Percentiles rank a stretch among this genome's conserved stretches.
These are phyloP conservation scores for Chromis chromis DNA, from an alignment of 2,797 vertebrate genomes.

Conservation along the genomic window DNA sequence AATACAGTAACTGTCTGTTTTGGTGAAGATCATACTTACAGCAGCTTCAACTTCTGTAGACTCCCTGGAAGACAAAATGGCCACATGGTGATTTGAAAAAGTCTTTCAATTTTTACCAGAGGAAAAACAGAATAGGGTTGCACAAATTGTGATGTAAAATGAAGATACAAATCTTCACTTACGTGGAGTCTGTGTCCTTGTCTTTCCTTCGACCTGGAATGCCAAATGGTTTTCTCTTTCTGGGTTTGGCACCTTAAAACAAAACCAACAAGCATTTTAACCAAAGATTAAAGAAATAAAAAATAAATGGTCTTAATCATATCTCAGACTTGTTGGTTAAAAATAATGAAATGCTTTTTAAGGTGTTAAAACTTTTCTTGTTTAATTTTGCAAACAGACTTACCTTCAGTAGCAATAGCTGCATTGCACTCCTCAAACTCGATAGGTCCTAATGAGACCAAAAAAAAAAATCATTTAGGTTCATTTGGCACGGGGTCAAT, in stretches of 20 bases:
- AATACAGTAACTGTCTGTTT: not conserved
- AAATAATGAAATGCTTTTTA: not conserved
- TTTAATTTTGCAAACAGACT: slow-evolving; percentile 36
- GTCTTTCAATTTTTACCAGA: not conserved
- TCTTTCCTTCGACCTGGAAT: slow-evolving; percentile 95
- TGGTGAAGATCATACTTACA: slow-evolving; percentile 86
- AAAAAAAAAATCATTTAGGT: slow-evolving; percentile 64
- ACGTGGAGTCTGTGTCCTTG: slow-evolving; percentile 96
- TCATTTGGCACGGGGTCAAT: slow-evolving; percentile 70
- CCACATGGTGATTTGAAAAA: slow-evolving; percentile 15
- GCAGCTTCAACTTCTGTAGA: slow-evolving; percentile 94
- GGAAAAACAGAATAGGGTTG: not conserved
- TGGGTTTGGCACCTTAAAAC: slow-evolving; percentile 90
- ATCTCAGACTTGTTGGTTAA: not conserved
- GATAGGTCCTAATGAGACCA: slow-evolving; percentile 88
- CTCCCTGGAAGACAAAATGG: slow-evolving; percentile 85
- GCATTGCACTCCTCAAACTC: slow-evolving; percentile 98
- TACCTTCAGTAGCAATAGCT: slow-evolving; percentile 92
- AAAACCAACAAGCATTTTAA: not conserved
- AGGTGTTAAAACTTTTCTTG: not conserved
- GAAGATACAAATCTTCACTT: slow-evolving; percentile 67
- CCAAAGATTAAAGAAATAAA: not conserved
- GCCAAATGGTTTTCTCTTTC: slow-evolving; percentile 93
- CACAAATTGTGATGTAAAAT: not conserved
- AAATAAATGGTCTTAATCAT: not conserved